Base-by-base conservation (phyloP, 2,113 vertebrate genomes). In the rabbit (Oryctolagus cuniculus) region DNA sequence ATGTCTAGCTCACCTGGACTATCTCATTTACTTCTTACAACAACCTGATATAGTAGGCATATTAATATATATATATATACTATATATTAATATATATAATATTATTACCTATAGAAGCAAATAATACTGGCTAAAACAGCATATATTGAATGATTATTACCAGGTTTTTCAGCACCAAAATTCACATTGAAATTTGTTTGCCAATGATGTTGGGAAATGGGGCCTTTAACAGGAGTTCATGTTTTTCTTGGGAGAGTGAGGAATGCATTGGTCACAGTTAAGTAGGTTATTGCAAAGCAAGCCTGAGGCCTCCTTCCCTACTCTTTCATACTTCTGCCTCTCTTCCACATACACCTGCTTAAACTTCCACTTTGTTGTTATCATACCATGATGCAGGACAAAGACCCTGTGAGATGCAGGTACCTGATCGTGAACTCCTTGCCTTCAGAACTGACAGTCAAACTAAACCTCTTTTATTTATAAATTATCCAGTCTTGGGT, bases 11-110 rank as follows among this genome's bases (percentile, higher is more conserved):
- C 38, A 66, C 22, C 29, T 81, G 74, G 31, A 94, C 89, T 53
- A 93, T 78, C 69, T 95, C 86, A 91, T 67, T 79, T 82, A 95
- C 92, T 83, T 58, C 70, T 86, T 79, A 1, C 36, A 75, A 77
- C 19, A 70, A 75, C 66, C 58, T 51, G 29, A 90, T 86, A 25
- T 8, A n/a, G 19, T 74, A 49, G 22, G 25, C 44, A 44, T 44
- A 44, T 44, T 44, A 44, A 44, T 44, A 44, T 7, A 44, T 44
- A 44, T 7, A 44, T 38, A 6, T 6, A 38, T 38, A 38, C n/a
- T n/a, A n/a, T 44, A 44, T 44, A 44, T 44, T 44, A 44, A 44
- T 8, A 44, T 44, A 44, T 44, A 44, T 17, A 86, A 25, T 91
- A 64, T 64, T 89, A 74, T 78, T 94, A 85, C 61, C 75, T 61